Evolutionary conservation across 2,113 vertebrate genomes (phyloP).

Genomic region (Protomyctophum bolini): DNA sequence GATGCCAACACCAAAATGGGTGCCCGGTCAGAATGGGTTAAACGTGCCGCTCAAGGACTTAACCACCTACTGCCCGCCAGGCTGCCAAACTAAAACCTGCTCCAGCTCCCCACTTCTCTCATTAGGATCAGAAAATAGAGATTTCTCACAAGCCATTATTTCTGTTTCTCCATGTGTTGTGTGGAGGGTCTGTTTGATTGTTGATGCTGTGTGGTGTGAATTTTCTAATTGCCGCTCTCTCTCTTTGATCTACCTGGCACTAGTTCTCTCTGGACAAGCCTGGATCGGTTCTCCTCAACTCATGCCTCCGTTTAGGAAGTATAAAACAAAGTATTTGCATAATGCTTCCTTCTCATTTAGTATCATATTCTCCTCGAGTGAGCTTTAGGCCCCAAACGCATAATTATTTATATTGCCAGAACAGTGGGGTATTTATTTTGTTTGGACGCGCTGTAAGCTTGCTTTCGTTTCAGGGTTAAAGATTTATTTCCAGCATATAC

Average conservation of each 20-base stretch:
- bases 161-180: conserved; percentile 52
- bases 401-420: not conserved
- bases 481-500: no score
- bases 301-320: conserved; percentile 31
- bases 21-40: no score
- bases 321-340: conserved; percentile 46
- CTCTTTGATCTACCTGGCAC: conserved; percentile 50
- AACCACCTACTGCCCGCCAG: not conserved
- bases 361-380: conserved; percentile 21
- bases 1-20: no score
- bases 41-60: not conserved
- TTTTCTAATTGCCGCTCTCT: conserved; percentile 47
- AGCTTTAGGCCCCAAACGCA: conserved; percentile 21
- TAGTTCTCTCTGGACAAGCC: conserved; percentile 37
- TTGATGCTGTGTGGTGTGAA: conserved; percentile 6
- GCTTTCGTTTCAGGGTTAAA: no score
- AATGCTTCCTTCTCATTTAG: conserved; percentile 47
- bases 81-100: not conserved
- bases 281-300: conserved; percentile 14
- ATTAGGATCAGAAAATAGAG: conserved; percentile 33
- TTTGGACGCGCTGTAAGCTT: no score
- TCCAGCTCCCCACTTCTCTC: conserved; percentile 13
- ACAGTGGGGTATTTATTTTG: no score
- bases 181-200: conserved; percentile 34
- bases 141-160: conserved; percentile 43